A percentile compares a stretch with the other conserved stretches of the same genome.
phyloP scores from a whole-genome alignment of 2,113 vertebrate genomes.

The Vidua macroura region DNA sequence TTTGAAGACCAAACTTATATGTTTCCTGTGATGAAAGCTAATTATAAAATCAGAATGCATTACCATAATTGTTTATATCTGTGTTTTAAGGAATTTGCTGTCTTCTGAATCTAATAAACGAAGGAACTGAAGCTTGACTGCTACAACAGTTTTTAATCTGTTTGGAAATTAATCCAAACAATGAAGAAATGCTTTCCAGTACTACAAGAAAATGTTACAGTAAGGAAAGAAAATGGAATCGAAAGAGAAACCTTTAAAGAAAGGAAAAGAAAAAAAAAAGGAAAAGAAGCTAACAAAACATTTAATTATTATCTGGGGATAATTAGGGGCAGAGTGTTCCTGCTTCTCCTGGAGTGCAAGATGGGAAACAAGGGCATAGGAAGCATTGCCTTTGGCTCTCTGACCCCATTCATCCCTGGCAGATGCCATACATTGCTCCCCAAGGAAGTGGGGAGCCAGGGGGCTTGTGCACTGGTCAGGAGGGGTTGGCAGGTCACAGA shows the following conservation, averaged over 20 bases:
- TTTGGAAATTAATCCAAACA: conserved; percentile 73
- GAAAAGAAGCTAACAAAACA: neutral
- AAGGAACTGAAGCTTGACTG: conserved; percentile 74
- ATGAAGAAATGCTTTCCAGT: conserved; percentile 62
- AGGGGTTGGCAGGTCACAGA: neutral
- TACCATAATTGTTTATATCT: conserved; percentile 75
- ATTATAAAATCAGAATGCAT: conserved; percentile 69
- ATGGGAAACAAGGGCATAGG: neutral
- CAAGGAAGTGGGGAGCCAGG: neutral
- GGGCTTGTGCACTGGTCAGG: neutral
- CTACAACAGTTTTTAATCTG: conserved; percentile 74
- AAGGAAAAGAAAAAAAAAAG: neutral
- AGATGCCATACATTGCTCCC: neutral
- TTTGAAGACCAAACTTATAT: conserved; percentile 4
- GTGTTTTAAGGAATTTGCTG: conserved; percentile 74
- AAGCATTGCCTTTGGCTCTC: neutral
- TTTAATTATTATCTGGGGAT: conserved; percentile 21
- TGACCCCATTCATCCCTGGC: neutral
- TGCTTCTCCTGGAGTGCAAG: neutral
- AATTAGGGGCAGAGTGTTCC: neutral
- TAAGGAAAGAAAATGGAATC: conserved; percentile 49
- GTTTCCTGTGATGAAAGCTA: conserved; percentile 59
- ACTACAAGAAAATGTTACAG: conserved; percentile 41
- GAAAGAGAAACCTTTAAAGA: neutral
- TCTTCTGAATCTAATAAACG: conserved; percentile 75